Evolutionary conservation across 2,797 vertebrate species (phyloP), one percentile per base, ranked within the genome.

Genomic region (Adelosebastes latens): DNA sequence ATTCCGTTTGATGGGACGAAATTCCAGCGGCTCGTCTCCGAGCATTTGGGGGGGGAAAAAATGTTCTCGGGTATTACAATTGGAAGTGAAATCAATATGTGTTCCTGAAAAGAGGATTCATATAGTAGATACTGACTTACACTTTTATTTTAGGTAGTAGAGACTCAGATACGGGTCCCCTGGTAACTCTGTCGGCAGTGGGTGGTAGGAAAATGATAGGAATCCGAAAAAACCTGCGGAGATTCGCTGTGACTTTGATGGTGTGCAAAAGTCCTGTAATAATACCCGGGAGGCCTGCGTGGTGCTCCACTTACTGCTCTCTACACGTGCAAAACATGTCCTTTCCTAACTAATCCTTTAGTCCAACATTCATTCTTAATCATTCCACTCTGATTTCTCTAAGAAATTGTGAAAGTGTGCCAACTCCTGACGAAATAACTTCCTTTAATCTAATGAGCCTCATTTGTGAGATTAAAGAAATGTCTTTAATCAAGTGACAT

Each of bases 1-100:
- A 91, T 92, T 90, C 81, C 32, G 76, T 90, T 93, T 93, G 90
- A 91, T 88, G 85, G 83, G 82, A n/a, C 8, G 8, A 9, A 82
- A 80, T 89, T 83, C 79, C 70, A 31, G 62, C 9, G 18, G 64
- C 77, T 74, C 18, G 4, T 85, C 84, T 88, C 59, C 9, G 2
- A 86, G 90, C 73, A 49, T 87, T 85, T 70, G 76, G 56, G 52
- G 29, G 6, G n/a, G 4, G 3, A 39, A 18, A 60, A 1, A 18
- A n/a, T 27, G 42, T 22, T 22, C 34, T 55, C 7, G 36, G 69
- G 82, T 78, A 42, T 6, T 20, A 74, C 69, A 67, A 74, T 61
- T 77, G 71, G 59, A 83, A 82, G 39, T 53, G 53, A 72, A 87
- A 87, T 82, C 74, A 77, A 77, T 84, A 64, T 62, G 71, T 75